Evolutionary conservation across 2,888 invertebrate species (phyloP).

Genomic region (Melipona beecheii): DNA sequence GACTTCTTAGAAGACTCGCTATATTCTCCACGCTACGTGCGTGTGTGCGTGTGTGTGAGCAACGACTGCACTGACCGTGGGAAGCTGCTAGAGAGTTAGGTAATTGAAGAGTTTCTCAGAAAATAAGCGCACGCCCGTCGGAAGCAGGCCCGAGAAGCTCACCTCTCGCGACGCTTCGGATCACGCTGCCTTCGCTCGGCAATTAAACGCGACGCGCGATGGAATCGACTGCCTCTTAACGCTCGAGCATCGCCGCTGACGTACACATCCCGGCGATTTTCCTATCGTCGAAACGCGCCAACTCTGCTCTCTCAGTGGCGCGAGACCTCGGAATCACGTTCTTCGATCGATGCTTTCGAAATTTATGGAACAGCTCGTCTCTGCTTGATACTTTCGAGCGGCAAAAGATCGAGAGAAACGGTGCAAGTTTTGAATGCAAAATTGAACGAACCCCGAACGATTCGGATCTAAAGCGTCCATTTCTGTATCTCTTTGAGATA

Average conservation of each 20-base stretch:
- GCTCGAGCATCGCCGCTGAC: neutral
- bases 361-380: neutral
- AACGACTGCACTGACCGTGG: slow-evolving; percentile 62
- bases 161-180: neutral
- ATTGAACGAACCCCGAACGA: too few species aligned
- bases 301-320: neutral
- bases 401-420: too few species aligned
- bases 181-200: slow-evolving; percentile 11
- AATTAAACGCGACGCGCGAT: slow-evolving; percentile 64
- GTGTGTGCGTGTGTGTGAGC: neutral
- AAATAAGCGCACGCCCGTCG: slow-evolving; percentile 47
- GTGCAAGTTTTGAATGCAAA: too few species aligned
- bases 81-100: slow-evolving; percentile 64
- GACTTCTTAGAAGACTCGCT: slow-evolving; percentile 8
- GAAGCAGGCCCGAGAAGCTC: slow-evolving; percentile 32
- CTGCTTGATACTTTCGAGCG: too few species aligned
- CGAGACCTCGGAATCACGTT: neutral
- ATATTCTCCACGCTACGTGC: neutral
- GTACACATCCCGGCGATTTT: neutral
- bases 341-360: neutral
- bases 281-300: neutral
- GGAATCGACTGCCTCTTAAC: slow-evolving; percentile 37
- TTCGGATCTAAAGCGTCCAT: too few species aligned
- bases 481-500: too few species aligned
- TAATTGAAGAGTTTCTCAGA: slow-evolving; percentile 72